These are phyloP conservation scores for Carlito syrichta DNA, from an alignment of 2,113 vertebrate species.

Conservation along the genomic window DNA sequence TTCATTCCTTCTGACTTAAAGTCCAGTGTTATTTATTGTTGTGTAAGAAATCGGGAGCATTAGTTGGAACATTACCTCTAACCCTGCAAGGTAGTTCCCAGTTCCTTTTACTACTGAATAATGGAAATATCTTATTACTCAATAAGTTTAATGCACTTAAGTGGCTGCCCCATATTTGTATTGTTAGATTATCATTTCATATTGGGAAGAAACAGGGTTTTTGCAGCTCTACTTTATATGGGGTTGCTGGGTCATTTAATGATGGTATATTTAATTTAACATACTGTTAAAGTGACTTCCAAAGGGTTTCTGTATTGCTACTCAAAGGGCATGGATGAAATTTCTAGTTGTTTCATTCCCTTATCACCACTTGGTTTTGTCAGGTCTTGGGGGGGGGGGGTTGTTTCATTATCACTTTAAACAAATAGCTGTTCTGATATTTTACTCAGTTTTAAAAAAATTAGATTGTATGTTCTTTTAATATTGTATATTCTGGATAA, in stretches of 20 bases:
- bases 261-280: not conserved
- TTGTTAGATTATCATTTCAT: not conserved
- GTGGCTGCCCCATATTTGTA: not conserved
- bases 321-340: not conserved
- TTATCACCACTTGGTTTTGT: not conserved
- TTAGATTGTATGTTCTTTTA: not conserved
- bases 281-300: not conserved
- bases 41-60: not conserved
- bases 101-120: not conserved
- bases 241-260: not conserved
- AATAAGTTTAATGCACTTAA: not conserved
- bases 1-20: not conserved
- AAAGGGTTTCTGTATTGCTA: not conserved
- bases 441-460: not conserved
- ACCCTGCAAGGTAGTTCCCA: not conserved
- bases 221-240: not conserved
- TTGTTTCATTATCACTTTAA: not conserved
- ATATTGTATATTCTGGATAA: not conserved
- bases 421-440: not conserved
- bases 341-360: not conserved
- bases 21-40: not conserved
- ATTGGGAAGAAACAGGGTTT: not conserved
- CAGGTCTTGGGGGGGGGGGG: not conserved
- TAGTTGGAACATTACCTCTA: not conserved
- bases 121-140: not conserved